Percentiles rank a stretch among this genome's conserved stretches.
phyloP scores from a whole-genome alignment of 2,797 vertebrate genomes.

The Phataginus tricuspis region DNA sequence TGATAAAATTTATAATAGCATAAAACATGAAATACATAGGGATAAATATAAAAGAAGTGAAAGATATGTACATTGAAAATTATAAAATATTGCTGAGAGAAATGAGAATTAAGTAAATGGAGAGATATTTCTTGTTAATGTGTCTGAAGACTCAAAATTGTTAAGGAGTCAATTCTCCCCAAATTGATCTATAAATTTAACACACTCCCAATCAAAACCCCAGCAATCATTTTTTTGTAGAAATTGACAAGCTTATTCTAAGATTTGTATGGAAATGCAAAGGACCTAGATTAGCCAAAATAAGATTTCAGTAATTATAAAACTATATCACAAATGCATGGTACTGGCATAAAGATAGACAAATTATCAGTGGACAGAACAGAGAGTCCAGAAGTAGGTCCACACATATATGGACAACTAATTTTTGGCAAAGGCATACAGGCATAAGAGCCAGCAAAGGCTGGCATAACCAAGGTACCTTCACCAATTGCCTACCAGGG shows the following conservation, averaged over 20 bases:
- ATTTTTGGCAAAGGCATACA: not conserved
- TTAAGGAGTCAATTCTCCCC: not conserved
- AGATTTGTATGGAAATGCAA: not conserved
- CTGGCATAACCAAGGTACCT: not conserved
- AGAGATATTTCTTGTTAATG: not conserved
- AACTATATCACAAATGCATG: not conserved
- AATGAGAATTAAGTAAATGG: not conserved
- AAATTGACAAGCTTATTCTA: not conserved
- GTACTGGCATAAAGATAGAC: not conserved
- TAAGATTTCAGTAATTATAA: conserved; percentile 1
- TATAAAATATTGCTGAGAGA: not conserved
- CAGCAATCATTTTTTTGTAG: not conserved
- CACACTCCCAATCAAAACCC: not conserved
- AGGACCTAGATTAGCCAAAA: not conserved
- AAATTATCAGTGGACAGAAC: not conserved
- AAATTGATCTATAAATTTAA: not conserved
- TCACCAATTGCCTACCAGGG: not conserved
- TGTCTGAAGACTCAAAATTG: not conserved
- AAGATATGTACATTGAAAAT: not conserved
- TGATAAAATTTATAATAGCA: not conserved
- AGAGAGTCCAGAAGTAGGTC: not conserved
- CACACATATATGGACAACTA: not conserved
- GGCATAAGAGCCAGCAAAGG: not conserved
- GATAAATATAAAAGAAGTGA: not conserved
- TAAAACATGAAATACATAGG: not conserved